Base-by-base conservation (phyloP, 2,888 invertebrate genomes). In the Chydorus sphaericus region DNA sequence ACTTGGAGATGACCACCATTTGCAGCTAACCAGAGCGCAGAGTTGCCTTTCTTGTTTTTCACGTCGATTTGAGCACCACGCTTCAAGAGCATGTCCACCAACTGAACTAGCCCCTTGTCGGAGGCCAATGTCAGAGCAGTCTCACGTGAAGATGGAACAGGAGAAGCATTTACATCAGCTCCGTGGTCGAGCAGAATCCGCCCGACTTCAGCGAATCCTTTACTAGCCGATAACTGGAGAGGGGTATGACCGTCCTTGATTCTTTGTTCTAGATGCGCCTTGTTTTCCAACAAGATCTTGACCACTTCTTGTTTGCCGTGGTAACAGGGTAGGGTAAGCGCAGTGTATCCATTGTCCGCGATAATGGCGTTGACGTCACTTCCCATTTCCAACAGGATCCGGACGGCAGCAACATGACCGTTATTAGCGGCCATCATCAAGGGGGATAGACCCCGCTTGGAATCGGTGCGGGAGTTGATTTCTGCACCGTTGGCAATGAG, bases 351-450 rank as follows among this genome's bases (percentile, higher is more conserved):
- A 72, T 98, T 98, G 44, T 98, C 99, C 75, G 99, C 98, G 65
- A 98, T 98, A 76, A 93, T 93, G 62, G 98, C 97, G 75, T 98
- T 98, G 65, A 98, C 98, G 70, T 98, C 98, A 65, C 93, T 93
- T 62, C 97, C 97, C 82, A 90, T 91, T 71, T 98, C 97, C 57
- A 98, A 77, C 57, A 98, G 76, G 60, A 97, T 74, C 66, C 90
- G 86, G 44, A 97, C 97, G 44, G 96, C 96, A 59, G 90, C 88
- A 52, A 85, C 84, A 68, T 92, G 91, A 0, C 97, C 97, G 75
- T 98, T 98, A 97, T 98, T 98, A 26, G 97, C 93, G 18, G 97
- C 96, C 67, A 98, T 72, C 98, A 98, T 99, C 55, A 99, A 77
- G 5, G 98, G 98, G 1, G 96, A 96, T 66, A 98, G 98, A 62